Evolutionary conservation across 2,888 invertebrate genomes (phyloP), one percentile per base, ranked within the genome.

Genomic region (Mystacides longicornis): DNA sequence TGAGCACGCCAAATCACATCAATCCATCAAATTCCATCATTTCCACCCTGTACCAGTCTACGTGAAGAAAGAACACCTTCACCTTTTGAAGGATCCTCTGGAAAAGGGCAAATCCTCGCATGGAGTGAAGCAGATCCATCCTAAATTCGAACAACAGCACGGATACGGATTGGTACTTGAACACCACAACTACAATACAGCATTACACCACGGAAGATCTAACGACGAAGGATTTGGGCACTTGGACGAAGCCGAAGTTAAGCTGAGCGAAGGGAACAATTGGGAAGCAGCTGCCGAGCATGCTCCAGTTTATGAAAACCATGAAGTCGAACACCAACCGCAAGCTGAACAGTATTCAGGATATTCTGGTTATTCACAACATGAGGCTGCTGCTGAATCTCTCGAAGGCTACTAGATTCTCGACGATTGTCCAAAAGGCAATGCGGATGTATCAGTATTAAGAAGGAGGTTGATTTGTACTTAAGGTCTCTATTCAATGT

Each of bases 41-140:
- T 85, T 80, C 72, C 85, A 85, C 64, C 79, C 85, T 1, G 84
- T 85, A 1, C 85, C 85, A 1, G 83, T 84, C 0, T 84, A 83
- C 69, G 75, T 83, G 4, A 84, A 84, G 71, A 82, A 84, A 64
- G 83, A 84, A 64, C 80, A 83, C 69, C 78, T 78, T 63, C 81
- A 85, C 66, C 70, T 82, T 57, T 66, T 84, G 2, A 78, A 84
- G 64, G 81, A 85, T 64, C 84, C 84, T 2, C 69, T 85, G 53
- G 81, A 82, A 65, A 78, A 81, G 63, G 83, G 84, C 50, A 78
- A 80, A 62, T 77, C 77, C 63, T 81, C 82, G 64, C 77, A 79
- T 62, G 78, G 78, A 64, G 66, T 82, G 64, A 82, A 82, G 64
- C 73, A 73, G 60, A 72, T 82, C 63, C 82, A 82, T 65, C 82